These are phyloP conservation scores for Archocentrus centrarchus DNA, from an alignment of 2,113 vertebrate species.

Conservation along the genomic window DNA sequence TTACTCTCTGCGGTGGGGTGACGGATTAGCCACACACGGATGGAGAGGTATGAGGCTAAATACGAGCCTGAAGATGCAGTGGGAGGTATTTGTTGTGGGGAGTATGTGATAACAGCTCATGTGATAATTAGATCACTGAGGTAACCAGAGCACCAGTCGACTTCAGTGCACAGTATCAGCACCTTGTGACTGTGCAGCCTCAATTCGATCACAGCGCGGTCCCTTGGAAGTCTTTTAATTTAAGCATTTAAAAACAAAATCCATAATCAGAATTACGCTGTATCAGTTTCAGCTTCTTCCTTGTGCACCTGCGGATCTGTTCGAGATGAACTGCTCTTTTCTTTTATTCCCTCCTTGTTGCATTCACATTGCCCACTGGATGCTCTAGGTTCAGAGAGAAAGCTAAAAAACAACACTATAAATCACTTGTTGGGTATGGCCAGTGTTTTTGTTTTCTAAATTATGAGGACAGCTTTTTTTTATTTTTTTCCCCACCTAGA, in stretches of 20 bases:
- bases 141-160: constrained; percentile 49
- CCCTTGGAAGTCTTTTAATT: constrained; percentile 59
- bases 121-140: constrained; percentile 69
- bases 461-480: constrained; percentile 45
- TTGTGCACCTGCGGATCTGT: constrained; percentile 28
- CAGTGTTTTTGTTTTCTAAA: constrained; percentile 43
- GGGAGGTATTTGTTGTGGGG: constrained; percentile 56
- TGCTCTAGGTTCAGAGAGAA: constrained; percentile 40
- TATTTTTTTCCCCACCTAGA: background rate
- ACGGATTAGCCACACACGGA: constrained; percentile 66
- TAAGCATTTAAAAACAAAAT: background rate
- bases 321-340: constrained; percentile 33
- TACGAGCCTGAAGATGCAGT: constrained; percentile 23
- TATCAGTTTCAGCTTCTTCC: constrained; percentile 29
- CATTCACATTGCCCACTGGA: constrained; percentile 33
- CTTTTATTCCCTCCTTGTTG: constrained; percentile 19
- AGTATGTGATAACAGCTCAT: constrained; percentile 53
- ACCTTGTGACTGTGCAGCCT: constrained; percentile 33
- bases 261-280: constrained; percentile 21
- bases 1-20: constrained; percentile 56
- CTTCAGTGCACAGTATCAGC: constrained; percentile 15
- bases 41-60: constrained; percentile 40
- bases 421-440: constrained; percentile 61
- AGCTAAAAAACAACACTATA: constrained; percentile 46
- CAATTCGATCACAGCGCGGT: constrained; percentile 46